Percentiles rank a stretch among this genome's conserved stretches.
These are phyloP conservation scores for Symphodus melops DNA, from an alignment of 2,113 vertebrate species.

Conservation along the genomic window DNA sequence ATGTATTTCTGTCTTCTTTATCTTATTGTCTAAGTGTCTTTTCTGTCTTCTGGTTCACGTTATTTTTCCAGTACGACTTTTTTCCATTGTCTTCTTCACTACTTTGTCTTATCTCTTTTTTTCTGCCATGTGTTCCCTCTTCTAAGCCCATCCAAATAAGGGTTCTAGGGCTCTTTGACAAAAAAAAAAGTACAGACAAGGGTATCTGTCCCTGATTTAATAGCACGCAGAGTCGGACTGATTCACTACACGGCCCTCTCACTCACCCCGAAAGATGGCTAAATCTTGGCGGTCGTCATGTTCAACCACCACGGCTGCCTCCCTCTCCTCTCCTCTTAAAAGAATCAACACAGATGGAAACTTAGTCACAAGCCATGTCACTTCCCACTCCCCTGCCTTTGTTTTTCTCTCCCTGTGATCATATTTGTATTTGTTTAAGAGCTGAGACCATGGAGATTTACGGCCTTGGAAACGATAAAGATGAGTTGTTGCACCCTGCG, in stretches of 20 bases:
- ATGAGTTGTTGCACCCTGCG: conserved; percentile 60
- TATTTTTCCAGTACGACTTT: not conserved
- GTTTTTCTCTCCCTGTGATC: conserved; percentile 78
- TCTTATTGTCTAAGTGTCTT: conserved; percentile 1
- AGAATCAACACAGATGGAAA: conserved; percentile 80
- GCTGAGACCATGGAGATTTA: conserved; percentile 69
- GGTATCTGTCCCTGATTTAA: conserved; percentile 58
- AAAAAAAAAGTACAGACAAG: conserved; percentile 28
- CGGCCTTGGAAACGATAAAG: conserved; percentile 75
- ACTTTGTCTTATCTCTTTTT: not conserved
- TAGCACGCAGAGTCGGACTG: conserved; percentile 39
- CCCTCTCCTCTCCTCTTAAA: conserved; percentile 68
- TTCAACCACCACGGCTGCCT: conserved; percentile 51
- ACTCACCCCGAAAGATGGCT: conserved; percentile 62
- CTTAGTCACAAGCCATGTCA: conserved; percentile 71
- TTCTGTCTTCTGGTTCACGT: not conserved
- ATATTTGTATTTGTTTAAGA: conserved; percentile 83
- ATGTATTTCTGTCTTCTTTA: conserved; percentile 16
- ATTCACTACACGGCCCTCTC: conserved; percentile 61
- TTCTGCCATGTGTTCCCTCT: conserved; percentile 19
- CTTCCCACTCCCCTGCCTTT: conserved; percentile 60
- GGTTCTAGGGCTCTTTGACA: conserved; percentile 34
- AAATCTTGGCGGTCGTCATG: conserved; percentile 54
- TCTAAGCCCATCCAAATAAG: conserved; percentile 27
- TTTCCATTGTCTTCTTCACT: not conserved